phyloP scores from a whole-genome alignment of 2,888 invertebrate genomes.

The Sinotaia quadrata region DNA sequence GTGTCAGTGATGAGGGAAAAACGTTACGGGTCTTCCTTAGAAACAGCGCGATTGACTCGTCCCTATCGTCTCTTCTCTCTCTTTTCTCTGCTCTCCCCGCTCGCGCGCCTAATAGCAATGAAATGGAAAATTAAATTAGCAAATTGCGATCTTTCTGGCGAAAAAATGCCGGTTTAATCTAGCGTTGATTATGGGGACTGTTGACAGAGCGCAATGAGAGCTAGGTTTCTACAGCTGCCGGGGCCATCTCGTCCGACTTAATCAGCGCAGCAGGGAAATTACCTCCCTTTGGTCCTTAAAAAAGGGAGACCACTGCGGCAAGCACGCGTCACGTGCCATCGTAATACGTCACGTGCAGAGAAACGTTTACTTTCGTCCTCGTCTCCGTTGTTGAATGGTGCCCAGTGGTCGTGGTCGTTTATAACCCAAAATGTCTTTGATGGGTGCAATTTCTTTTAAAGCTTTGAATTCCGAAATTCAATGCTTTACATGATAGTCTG shows the following conservation, averaged over 20 bases:
- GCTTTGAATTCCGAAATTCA: too few species aligned
- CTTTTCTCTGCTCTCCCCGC: constrained; percentile 12
- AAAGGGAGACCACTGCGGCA: constrained; percentile 10
- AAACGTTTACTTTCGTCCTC: constrained; percentile 23
- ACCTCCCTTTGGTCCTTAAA: constrained; percentile 28
- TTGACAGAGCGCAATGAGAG: constrained; percentile 48
- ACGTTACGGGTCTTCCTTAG: constrained; percentile 2
- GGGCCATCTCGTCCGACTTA: constrained; percentile 33
- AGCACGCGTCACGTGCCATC: constrained; percentile 26
- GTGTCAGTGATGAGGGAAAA: too few species aligned
- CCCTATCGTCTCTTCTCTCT: background rate
- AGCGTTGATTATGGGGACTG: constrained; percentile 56
- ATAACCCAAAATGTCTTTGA: background rate
- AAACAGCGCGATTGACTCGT: constrained; percentile 20
- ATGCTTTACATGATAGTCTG: too few species aligned
- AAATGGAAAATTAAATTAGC: constrained; percentile 72
- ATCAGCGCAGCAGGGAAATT: constrained; percentile 38
- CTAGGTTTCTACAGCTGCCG: constrained; percentile 41
- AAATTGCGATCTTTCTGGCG: constrained; percentile 64
- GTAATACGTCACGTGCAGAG: constrained; percentile 23
- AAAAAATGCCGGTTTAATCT: constrained; percentile 67
- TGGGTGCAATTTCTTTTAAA: too few species aligned
- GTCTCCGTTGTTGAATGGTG: constrained; percentile 14
- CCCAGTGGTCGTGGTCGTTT: background rate
- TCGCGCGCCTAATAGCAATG: constrained; percentile 63